A percentile compares a stretch with the other conserved stretches of the same genome.
Evolutionary conservation across 2,113 vertebrate species (phyloP).

Genomic region (Syngnathoides biaculeatus): DNA sequence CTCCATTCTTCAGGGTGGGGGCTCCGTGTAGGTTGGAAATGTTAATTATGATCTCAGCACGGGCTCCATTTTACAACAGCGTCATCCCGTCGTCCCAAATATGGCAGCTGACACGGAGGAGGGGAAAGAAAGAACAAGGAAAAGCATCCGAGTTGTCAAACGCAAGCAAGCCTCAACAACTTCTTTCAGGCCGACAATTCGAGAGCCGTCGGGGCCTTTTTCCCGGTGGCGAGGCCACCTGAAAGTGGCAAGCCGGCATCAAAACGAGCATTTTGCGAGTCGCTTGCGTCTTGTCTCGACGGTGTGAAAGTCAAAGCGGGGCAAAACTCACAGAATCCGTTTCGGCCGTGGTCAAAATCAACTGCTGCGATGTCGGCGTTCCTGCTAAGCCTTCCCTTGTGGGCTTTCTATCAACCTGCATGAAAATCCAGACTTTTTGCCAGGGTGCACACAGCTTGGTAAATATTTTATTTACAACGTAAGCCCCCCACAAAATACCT

Average conservation of each 20-base stretch:
- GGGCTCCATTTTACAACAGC: slow-evolving; percentile 77
- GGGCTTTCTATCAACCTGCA: neutral
- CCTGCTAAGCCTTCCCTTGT: too few species aligned
- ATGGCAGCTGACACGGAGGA: slow-evolving; percentile 60
- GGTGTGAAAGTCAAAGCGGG: neutral
- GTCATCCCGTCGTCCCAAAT: slow-evolving; percentile 70
- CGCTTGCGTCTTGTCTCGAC: neutral
- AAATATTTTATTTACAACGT: neutral
- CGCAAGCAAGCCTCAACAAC: neutral
- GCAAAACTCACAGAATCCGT: neutral
- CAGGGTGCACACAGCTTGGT: neutral
- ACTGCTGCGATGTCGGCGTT: too few species aligned
- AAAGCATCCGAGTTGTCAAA: neutral
- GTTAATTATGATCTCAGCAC: slow-evolving; percentile 77
- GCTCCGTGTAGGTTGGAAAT: slow-evolving; percentile 78
- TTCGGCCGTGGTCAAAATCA: too few species aligned
- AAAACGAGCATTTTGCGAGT: neutral
- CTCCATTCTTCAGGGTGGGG: slow-evolving; percentile 59
- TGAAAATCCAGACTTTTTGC: neutral
- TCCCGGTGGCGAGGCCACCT: too few species aligned
- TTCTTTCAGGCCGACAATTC: neutral
- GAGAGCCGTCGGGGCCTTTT: neutral
- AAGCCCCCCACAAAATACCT: too few species aligned
- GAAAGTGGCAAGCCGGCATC: neutral
- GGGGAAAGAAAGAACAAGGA: neutral